Base-by-base conservation (phyloP, 2,888 invertebrate genomes). In the Ferrisia virgata region DNA sequence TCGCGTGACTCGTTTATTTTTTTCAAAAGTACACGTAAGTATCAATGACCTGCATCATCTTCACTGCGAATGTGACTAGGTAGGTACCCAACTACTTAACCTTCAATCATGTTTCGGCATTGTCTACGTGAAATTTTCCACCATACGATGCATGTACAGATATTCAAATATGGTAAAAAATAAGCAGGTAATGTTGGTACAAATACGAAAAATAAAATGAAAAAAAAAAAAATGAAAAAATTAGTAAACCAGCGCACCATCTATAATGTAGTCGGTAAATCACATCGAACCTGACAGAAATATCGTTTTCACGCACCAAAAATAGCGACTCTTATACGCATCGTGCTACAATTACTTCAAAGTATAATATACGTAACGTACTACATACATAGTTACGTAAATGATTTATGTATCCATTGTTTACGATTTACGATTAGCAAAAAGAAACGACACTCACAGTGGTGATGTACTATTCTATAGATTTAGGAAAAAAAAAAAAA, bases 301-400 rank as follows among this genome's bases (percentile, higher is more conserved):
- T 79, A 79, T 79, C 47, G 79, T 79, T 79, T 79, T 79, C 43
- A 79, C 79, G 47, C 79, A 79, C 79, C 79, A 47, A 79, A 79
- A 79, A 40, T 79, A 78, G 9, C 78, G 8, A 18, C 28, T 6
- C 25, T 43, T 79, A 79, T 79, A 76, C 79, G 43, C 47, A 47
- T 79, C 79, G 79, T 31, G 79, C 79, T 25, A 40, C 79, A 79
- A 39, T 79, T 43, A 79, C 40, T 47, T 43, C 79, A 79, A 47
- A n/a, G 28, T 11, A 4, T 4, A 6, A 53, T 53, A 53, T 13
- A 53, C 22, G 22, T 22, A 36, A 36, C 36, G 22, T 15, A 18
- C 69, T 79, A 79, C 11, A 72, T 79, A 79, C 79, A 79, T 79
- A 79, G 79, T 79, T 79, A 33, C 39, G 28, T 28, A 47, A 15